Evolutionary conservation across 2,888 invertebrate genomes (phyloP).

Genomic region (Tromatobia lineatoria): DNA sequence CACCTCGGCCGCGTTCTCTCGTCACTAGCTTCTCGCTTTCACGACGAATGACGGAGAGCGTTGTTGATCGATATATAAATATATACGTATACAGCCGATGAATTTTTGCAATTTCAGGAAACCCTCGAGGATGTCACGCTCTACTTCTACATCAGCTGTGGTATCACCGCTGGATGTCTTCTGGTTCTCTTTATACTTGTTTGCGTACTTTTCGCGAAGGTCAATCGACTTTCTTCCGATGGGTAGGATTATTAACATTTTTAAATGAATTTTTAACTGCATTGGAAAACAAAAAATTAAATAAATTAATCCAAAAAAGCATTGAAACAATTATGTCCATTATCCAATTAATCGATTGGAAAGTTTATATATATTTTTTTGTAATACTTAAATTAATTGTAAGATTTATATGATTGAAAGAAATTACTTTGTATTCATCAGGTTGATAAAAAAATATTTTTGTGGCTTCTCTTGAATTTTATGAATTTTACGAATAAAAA

Average conservation of each 20-base stretch:
- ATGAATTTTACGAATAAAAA: no score
- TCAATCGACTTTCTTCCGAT: constrained; percentile 75
- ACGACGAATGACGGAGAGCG: constrained; percentile 3
- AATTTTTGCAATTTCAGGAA: constrained; percentile 69
- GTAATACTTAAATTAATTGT: no score
- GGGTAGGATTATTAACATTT: constrained; percentile 72
- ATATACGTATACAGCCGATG: not conserved
- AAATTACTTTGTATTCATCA: no score
- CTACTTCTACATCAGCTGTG: constrained; percentile 80
- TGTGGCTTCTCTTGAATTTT: no score
- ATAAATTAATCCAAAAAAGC: no score
- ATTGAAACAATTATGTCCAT: no score
- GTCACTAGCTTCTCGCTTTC: not conserved
- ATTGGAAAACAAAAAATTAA: no score
- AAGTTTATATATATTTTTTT: no score
- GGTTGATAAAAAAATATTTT: no score
- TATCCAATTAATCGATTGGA: no score
- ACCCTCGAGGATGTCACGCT: constrained; percentile 75
- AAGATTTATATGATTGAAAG: no score
- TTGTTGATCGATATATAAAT: not conserved
- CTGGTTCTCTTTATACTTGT: constrained; percentile 78
- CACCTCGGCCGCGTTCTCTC: not conserved
- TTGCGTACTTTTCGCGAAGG: constrained; percentile 76
- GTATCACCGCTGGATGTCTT: constrained; percentile 73
- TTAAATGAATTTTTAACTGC: not conserved